Conservation (phyloP, 2,797 vertebrate species). For the Onychomys leucogaster region DNA sequence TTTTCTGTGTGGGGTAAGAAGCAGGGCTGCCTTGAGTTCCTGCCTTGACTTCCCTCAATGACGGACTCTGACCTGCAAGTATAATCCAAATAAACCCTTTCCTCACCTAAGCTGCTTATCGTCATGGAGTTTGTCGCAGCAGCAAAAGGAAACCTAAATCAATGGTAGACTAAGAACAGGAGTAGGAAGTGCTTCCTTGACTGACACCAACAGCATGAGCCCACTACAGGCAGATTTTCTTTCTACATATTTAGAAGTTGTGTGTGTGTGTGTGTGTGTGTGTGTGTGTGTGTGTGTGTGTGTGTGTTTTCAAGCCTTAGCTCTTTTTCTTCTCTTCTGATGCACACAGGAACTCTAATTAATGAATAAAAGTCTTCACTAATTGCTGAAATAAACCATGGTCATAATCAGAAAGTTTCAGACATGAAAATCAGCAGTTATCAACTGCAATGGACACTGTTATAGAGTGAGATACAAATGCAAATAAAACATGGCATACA, state of each 20-base stretch:
- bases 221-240: not conserved
- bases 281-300: too few relatives aligned
- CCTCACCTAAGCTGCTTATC: not conserved
- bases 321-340: not conserved
- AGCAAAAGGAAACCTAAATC: not conserved
- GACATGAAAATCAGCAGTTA: not conserved
- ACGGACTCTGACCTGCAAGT: not conserved
- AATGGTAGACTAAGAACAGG: not conserved
- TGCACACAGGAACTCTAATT: not conserved
- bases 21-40: not conserved
- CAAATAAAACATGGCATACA: not conserved
- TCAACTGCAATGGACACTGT: not conserved
- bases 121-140: not conserved
- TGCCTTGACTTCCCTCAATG: not conserved
- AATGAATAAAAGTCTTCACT: constrained; percentile 22
- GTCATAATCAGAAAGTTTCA: not conserved
- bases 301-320: not conserved
- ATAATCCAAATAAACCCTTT: not conserved
- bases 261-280: too few relatives aligned
- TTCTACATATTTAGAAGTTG: not conserved
- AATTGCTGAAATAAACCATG: constrained; percentile 20
- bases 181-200: not conserved
- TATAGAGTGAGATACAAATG: not conserved
- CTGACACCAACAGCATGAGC: not conserved
- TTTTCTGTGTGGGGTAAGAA: not conserved